A percentile compares a stretch with the other conserved stretches of the same genome.
Conservation (phyloP, 1,140 invertebrate genomes). For the Sinella curviseta region DNA sequence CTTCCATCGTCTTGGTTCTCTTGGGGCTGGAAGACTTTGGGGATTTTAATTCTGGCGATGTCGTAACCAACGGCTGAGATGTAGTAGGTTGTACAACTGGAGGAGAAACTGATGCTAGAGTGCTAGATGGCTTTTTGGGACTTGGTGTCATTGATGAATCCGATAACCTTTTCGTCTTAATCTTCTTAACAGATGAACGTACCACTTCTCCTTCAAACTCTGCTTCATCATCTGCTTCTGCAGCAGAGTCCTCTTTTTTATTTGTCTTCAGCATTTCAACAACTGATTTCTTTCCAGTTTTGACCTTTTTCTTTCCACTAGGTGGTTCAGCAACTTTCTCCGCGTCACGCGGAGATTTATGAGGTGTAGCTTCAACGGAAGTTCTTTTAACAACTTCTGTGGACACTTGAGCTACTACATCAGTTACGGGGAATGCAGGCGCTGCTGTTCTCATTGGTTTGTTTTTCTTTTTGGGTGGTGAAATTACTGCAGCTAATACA, state of each 20-base stretch:
- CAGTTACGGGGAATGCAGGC: neutral
- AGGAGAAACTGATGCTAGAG: neutral
- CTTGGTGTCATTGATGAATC: neutral
- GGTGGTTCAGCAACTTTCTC: neutral
- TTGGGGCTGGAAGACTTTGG: neutral
- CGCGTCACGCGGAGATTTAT: neutral
- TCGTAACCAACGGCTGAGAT: neutral
- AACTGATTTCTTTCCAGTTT: neutral
- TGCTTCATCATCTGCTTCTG: slow-evolving; percentile 5
- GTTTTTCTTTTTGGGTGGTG: slow-evolving; percentile 4
- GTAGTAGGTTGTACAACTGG: neutral
- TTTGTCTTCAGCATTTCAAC: neutral
- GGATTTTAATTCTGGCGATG: neutral
- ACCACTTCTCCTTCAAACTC: slow-evolving; percentile 7
- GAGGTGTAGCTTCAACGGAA: neutral
- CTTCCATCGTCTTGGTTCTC: neutral
- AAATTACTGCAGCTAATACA: neutral
- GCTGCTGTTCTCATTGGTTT: neutral
- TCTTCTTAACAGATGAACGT: neutral
- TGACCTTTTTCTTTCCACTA: neutral
- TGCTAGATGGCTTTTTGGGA: neutral
- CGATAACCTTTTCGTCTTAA: slow-evolving; percentile 6
- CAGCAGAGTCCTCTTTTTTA: slow-evolving; percentile 12
- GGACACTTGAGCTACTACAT: neutral
- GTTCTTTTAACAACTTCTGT: neutral